Conservation (phyloP, 2,113 vertebrate species). For the Chroicocephalus ridibundus region DNA sequence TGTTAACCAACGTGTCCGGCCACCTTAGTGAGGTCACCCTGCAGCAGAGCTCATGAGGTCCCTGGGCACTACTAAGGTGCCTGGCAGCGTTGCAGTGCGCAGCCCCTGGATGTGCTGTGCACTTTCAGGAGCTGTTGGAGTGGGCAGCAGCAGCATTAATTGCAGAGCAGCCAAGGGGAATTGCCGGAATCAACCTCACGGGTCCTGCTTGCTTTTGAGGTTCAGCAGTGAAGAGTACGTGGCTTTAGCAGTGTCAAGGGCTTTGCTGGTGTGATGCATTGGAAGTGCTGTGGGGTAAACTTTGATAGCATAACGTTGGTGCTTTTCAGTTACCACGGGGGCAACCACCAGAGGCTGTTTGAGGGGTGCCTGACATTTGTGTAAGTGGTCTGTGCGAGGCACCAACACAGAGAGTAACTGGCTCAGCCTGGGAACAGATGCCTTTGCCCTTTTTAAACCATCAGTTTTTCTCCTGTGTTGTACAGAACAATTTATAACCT, state of each 20-base stretch:
- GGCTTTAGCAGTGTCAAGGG: background rate
- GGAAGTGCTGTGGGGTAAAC: background rate
- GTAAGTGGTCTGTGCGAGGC: background rate
- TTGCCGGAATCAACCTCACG: background rate
- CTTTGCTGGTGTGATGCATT: background rate
- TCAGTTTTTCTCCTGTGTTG: background rate
- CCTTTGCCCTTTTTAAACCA: background rate
- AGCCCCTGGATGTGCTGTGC: background rate
- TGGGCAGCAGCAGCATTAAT: background rate
- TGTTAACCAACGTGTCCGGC: fast-evolving
- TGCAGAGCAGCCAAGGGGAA: background rate
- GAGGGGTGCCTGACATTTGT: background rate
- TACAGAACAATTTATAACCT: background rate
- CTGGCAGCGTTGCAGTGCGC: fast-evolving
- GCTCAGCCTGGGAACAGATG: background rate
- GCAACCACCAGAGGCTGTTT: background rate
- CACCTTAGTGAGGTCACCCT: background rate
- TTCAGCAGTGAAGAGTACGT: background rate
- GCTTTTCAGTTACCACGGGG: background rate
- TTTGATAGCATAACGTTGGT: background rate
- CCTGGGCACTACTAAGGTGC: background rate
- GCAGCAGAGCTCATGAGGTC: background rate
- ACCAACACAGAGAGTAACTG: background rate
- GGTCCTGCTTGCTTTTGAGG: background rate
- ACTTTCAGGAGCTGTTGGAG: background rate